Evolutionary conservation across 2,797 vertebrate species (phyloP).

Genomic region (Nyctibius grandis): DNA sequence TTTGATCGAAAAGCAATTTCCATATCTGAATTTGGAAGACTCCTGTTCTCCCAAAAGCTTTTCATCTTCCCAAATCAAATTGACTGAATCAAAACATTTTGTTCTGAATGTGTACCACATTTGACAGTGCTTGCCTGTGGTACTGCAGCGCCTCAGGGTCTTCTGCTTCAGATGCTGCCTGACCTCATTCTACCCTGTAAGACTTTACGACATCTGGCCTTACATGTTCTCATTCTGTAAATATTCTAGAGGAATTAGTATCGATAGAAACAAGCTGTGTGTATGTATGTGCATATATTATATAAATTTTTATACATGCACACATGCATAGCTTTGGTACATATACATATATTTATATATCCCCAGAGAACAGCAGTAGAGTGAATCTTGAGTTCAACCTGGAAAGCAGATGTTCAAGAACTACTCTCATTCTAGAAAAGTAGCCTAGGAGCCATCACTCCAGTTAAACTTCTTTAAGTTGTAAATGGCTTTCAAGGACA

Average conservation of each 20-base stretch:
- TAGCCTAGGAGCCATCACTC: not conserved
- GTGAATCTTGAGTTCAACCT: not conserved
- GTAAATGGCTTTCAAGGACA: not conserved
- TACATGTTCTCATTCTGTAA: conserved; percentile 10
- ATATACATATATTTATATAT: not conserved
- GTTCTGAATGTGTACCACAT: not conserved
- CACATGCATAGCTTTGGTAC: not conserved
- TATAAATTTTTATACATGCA: not conserved
- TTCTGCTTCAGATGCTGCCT: conserved; percentile 16
- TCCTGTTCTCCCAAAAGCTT: not conserved
- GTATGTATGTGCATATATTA: not conserved
- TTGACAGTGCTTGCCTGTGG: not conserved
- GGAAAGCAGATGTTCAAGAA: not conserved
- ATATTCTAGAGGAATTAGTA: not conserved
- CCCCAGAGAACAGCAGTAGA: not conserved
- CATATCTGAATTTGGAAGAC: not conserved
- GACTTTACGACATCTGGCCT: not conserved
- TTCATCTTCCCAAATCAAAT: not conserved
- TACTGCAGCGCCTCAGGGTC: not conserved
- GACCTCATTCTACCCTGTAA: conserved; percentile 16
- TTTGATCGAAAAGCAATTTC: not conserved
- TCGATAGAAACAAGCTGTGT: not conserved
- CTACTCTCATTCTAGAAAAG: not conserved
- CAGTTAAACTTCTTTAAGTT: not conserved
- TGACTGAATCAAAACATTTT: not conserved